These are phyloP conservation scores for Montipora capricornis DNA, from an alignment of 64 coral and sea anemone species.

Conservation along the genomic window DNA sequence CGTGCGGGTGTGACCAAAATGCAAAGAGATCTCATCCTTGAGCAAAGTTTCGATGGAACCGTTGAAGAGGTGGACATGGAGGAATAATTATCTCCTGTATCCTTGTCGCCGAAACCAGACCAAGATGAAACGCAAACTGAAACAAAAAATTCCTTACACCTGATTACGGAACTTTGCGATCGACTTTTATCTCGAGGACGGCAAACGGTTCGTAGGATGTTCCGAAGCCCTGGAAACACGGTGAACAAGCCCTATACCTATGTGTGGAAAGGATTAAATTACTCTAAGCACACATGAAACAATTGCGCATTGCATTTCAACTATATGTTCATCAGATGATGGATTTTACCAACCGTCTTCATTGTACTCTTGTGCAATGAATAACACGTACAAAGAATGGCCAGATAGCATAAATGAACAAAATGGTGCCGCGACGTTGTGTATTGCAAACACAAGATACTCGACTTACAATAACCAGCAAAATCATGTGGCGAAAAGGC, in stretches of 20 bases:
- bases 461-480: not conserved
- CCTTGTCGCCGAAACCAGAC: not conserved
- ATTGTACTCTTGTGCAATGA: not conserved
- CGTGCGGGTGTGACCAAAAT: too few species aligned
- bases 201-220: not conserved
- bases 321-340: not conserved
- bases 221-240: not conserved
- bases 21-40: not conserved
- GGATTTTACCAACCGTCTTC: not conserved
- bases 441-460: not conserved
- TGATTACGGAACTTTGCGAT: constrained; percentile 36
- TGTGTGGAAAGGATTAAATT: not conserved
- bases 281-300: not conserved
- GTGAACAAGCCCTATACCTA: not conserved
- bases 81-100: not conserved
- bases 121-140: not conserved
- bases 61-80: not conserved
- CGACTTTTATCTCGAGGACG: not conserved
- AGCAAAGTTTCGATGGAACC: not conserved
- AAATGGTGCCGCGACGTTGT: not conserved
- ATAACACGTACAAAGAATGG: not conserved
- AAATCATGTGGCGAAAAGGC: not conserved
- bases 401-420: not conserved
- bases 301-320: not conserved
- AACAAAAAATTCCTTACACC: not conserved